phyloP scores from a whole-genome alignment of 1,140 invertebrate species.

The Pseudomyrmex gracilis region DNA sequence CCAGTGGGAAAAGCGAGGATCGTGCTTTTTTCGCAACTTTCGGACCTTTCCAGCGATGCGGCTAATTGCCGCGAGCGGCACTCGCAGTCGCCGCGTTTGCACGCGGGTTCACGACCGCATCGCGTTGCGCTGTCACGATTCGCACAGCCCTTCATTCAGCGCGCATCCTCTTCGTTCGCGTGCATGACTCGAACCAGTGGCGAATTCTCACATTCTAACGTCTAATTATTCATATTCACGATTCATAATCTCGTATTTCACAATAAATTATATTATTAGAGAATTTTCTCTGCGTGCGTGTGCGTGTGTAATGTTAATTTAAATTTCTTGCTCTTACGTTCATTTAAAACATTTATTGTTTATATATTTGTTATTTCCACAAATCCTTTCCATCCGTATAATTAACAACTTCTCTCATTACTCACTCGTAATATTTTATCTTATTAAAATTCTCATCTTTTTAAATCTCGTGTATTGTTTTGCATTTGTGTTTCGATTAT shows the following conservation, averaged over 20 bases:
- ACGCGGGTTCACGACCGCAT: constrained; percentile 53
- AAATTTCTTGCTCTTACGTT: not conserved
- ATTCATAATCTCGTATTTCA: not conserved
- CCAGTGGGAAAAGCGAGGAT: not conserved
- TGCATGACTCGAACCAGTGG: not conserved
- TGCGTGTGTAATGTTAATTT: no score
- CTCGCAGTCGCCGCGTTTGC: constrained; percentile 28
- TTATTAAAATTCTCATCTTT: not conserved
- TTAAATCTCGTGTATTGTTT: not conserved
- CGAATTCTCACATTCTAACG: constrained; percentile 36
- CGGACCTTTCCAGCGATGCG: constrained; percentile 58
- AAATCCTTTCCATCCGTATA: no score
- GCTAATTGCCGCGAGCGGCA: constrained; percentile 67
- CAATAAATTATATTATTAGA: not conserved
- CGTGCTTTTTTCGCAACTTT: constrained; percentile 68
- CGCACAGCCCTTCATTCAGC: constrained; percentile 67
- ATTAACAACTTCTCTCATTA: no score
- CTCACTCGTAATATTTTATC: not conserved
- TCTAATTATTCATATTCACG: constrained; percentile 5
- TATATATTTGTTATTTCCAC: not conserved
- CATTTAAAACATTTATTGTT: not conserved
- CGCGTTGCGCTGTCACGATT: constrained; percentile 66
- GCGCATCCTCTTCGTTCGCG: constrained; percentile 45
- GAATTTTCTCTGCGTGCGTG: no score
- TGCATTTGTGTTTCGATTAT: not conserved